Percentiles rank a stretch among this genome's conserved stretches.
phyloP scores from a whole-genome alignment of 2,113 vertebrate genomes.

The Notothenia rossii region DNA sequence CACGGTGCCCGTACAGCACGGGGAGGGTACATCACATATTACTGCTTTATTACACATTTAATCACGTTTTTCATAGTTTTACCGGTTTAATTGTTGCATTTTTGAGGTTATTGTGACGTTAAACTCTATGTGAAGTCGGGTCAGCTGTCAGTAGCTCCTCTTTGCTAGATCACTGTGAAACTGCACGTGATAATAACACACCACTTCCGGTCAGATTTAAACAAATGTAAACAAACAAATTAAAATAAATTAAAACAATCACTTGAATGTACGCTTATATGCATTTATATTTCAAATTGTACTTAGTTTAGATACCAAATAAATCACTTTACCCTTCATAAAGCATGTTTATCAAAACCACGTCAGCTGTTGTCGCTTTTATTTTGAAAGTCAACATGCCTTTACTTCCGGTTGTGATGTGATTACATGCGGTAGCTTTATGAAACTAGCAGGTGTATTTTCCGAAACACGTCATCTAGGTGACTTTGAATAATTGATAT shows the following conservation, averaged over 20 bases:
- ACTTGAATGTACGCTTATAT: not conserved
- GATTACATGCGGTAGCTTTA: slow-evolving; percentile 16
- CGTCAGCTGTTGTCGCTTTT: slow-evolving; percentile 31
- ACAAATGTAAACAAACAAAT: not conserved
- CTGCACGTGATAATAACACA: not conserved
- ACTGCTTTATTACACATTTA: not conserved
- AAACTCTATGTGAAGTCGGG: slow-evolving; percentile 13
- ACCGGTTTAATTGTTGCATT: not conserved
- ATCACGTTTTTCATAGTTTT: not conserved
- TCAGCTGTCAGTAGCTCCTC: slow-evolving; percentile 62
- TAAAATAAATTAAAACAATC: rapidly evolving
- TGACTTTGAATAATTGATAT: not conserved
- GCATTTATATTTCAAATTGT: not conserved
- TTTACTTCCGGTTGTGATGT: slow-evolving; percentile 3
- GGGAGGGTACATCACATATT: not conserved
- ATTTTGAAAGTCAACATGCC: slow-evolving; percentile 42
- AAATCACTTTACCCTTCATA: rapidly evolving
- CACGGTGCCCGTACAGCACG: slow-evolving; percentile 19
- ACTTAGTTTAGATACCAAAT: too few relatives aligned
- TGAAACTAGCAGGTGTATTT: slow-evolving; percentile 61
- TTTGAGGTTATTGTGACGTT: not conserved
- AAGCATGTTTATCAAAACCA: not conserved
- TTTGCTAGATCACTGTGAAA: slow-evolving; percentile 33
- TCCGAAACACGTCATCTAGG: not conserved
- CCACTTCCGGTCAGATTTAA: slow-evolving; percentile 40